Evolutionary conservation across 2,113 vertebrate genomes (phyloP).

Genomic region (Aplodontia rufa): DNA sequence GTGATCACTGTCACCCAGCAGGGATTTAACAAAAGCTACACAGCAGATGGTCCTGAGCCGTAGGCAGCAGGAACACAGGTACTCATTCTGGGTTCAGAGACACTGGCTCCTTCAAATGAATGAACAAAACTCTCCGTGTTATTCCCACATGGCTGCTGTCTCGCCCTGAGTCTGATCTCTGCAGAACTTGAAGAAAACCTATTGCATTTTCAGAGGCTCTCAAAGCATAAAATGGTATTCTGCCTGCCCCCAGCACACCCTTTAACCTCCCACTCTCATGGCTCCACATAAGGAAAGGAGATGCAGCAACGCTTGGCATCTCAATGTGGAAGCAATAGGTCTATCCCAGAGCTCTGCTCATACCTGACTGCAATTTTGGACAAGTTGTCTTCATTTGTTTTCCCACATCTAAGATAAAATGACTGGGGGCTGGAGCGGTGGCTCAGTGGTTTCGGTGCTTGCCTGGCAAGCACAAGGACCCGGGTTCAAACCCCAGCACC

Average conservation of each 20-base stretch:
- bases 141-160: accelerated
- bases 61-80: background rate
- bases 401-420: background rate
- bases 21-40: background rate
- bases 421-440: background rate
- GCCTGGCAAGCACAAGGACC: no score
- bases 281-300: background rate
- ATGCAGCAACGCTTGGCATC: background rate
- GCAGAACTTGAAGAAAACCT: background rate
- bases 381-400: background rate
- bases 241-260: background rate
- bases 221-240: background rate
- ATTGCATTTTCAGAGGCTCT: background rate
- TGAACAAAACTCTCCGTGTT: background rate
- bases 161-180: background rate
- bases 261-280: background rate
- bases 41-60: background rate
- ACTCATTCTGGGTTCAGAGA: background rate
- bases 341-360: background rate
- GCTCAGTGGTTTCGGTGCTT: no score
- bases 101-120: background rate
- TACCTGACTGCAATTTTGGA: background rate
- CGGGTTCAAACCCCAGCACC: no score
- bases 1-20: background rate
- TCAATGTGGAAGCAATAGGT: background rate